Evolutionary conservation across 1,140 invertebrate genomes (phyloP).

Genomic region (Babylonia areolata): DNA sequence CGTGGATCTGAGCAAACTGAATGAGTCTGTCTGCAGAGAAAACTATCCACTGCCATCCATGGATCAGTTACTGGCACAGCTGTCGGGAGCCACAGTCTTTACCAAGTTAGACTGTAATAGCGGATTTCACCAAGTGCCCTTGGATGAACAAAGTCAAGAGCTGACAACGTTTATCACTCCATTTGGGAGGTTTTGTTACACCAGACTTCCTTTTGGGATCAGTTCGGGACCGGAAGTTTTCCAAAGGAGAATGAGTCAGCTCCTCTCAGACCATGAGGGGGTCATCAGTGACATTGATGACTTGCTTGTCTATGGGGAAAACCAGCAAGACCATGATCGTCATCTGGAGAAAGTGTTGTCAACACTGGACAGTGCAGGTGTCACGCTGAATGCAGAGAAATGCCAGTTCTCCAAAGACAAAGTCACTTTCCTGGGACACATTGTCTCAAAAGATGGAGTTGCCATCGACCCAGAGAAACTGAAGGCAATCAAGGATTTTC

Average conservation of each 20-base stretch:
- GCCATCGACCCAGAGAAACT: neutral
- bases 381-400: slow-evolving; percentile 71
- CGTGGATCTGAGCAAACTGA: slow-evolving; percentile 46
- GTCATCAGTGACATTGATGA: slow-evolving; percentile 57
- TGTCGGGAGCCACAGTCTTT: slow-evolving; percentile 68
- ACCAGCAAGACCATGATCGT: slow-evolving; percentile 50
- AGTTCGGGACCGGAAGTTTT: slow-evolving; percentile 50
- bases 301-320: slow-evolving; percentile 54
- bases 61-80: slow-evolving; percentile 43
- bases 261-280: slow-evolving; percentile 38
- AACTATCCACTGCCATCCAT: slow-evolving; percentile 36
- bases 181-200: slow-evolving; percentile 72
- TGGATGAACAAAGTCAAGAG: slow-evolving; percentile 35
- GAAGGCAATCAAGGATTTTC: neutral
- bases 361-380: slow-evolving; percentile 48
- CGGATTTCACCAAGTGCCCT: slow-evolving; percentile 45
- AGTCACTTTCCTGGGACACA: slow-evolving; percentile 44
- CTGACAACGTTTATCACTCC: slow-evolving; percentile 62
- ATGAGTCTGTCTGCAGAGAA: slow-evolving; percentile 42
- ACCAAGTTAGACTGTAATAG: slow-evolving; percentile 37
- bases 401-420: slow-evolving; percentile 59
- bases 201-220: slow-evolving; percentile 75
- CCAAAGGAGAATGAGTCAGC: slow-evolving; percentile 43
- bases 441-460: slow-evolving; percentile 25
- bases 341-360: slow-evolving; percentile 57